Evolutionary conservation across 1,140 invertebrate genomes (phyloP).

Genomic region (Rhagoletis zephyria): DNA sequence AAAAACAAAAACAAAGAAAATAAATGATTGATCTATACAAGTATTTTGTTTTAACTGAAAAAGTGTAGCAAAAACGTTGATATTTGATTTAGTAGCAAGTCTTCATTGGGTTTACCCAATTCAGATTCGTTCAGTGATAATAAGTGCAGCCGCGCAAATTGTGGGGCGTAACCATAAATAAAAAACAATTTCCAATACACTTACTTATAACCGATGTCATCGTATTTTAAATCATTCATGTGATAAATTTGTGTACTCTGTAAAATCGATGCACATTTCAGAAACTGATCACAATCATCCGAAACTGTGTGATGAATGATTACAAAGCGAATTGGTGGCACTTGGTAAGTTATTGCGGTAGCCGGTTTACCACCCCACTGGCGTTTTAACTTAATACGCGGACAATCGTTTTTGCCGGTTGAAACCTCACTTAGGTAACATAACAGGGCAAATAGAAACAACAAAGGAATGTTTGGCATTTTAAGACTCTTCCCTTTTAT

Average conservation of each 20-base stretch:
- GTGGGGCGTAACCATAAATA: background rate
- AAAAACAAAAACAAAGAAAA: background rate
- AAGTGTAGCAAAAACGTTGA: too few species aligned
- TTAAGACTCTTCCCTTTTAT: background rate
- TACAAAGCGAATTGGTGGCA: conserved; percentile 76
- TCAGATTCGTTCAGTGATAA: background rate
- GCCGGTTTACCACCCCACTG: conserved; percentile 73
- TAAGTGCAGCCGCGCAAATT: background rate
- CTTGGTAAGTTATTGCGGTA: conserved; percentile 74
- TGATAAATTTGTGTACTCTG: conserved; percentile 68
- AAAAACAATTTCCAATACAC: background rate
- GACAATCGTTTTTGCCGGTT: conserved; percentile 64
- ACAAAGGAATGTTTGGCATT: background rate
- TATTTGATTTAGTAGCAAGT: too few species aligned
- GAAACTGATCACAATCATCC: conserved; percentile 74
- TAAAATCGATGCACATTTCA: conserved; percentile 71
- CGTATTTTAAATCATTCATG: conserved; percentile 63
- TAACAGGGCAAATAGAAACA: conserved; percentile 10
- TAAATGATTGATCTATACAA: too few species aligned
- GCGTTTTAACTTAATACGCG: conserved; percentile 67
- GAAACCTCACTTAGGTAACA: background rate
- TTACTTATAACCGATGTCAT: conserved; percentile 71
- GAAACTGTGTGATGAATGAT: conserved; percentile 83
- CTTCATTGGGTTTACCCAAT: too few species aligned
- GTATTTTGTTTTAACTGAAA: too few species aligned